Evolutionary conservation across 2,797 vertebrate species (phyloP).

Genomic region (Eidolon dupreanum): DNA sequence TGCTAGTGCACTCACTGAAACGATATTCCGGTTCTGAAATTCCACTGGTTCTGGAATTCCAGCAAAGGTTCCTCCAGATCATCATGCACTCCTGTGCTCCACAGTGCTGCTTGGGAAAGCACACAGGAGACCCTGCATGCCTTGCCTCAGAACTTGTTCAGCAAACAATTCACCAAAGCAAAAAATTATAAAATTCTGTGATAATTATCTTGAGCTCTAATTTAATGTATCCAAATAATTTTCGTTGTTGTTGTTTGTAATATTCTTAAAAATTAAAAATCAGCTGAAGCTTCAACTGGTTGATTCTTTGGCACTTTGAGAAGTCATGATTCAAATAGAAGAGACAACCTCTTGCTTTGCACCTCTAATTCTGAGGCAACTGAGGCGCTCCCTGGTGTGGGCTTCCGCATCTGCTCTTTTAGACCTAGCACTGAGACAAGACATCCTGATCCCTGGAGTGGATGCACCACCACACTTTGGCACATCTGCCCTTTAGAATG

Average conservation of each 20-base stretch:
- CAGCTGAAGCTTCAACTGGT: background rate
- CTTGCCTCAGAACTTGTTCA: background rate
- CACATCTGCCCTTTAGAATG: conserved; percentile 47
- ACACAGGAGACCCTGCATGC: background rate
- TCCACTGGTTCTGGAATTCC: background rate
- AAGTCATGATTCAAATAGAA: background rate
- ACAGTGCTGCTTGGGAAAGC: background rate
- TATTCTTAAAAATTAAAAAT: conserved; percentile 7
- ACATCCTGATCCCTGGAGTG: background rate
- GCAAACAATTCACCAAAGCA: background rate
- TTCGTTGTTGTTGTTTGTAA: background rate
- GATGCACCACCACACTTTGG: background rate
- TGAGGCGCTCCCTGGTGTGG: background rate
- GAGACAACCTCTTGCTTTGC: background rate
- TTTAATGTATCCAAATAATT: background rate
- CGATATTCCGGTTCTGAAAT: background rate
- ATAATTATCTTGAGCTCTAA: conserved; percentile 1
- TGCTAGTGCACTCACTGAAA: background rate
- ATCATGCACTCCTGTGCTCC: accelerated
- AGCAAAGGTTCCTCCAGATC: background rate
- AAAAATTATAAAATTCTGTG: background rate
- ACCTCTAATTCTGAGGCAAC: background rate
- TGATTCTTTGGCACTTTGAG: background rate
- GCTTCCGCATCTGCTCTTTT: background rate
- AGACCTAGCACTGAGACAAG: background rate